Evolutionary conservation across 2,797 vertebrate genomes (phyloP), one percentile per base, ranked within the genome.

Genomic region (Pelobates cultripes): DNA sequence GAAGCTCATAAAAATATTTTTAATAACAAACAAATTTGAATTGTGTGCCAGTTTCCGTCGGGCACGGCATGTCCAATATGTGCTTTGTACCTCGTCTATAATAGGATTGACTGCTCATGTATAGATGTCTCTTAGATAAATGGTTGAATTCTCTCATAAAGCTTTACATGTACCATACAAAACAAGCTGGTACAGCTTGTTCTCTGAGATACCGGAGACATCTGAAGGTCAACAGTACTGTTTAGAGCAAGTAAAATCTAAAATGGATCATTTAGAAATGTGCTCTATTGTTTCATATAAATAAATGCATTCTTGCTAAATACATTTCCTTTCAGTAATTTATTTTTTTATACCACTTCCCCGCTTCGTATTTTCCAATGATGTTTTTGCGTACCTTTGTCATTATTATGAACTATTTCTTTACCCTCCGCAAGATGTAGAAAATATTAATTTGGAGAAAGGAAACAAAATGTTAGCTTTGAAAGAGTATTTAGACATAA

Each of bases 161-260:
- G 43, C 17, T 55, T 40, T 75, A 12, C 60, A 15, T 73, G 8
- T 57, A 10, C 51, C 41, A 12, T 76, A 42, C 43, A 57, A 55
- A 68, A 69, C 43, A 51, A 40, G 63, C 47, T n/a, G 7, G 64
- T 69, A 77, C 75, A 77, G 47, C 41, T n/a, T 77, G 64, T 77
- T 9, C 75, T 69, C 3, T 10, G 5, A 43, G 2, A 10, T 44
- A 6, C 5, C 2, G 8, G 14, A 61, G 55, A 61, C 42, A 63
- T 44, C 55, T 75, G 45, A 67, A 77, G 63, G 75, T 47, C 60
- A 76, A 51, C n/a, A 9, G 47, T 51, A 51, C n/a, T 66, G 15
- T 75, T 63, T 9, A 45, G 41, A 63, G 17, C 42, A 15, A 28
- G 41, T 41, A 12, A 28, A 13, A 43, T 43, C 57, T 28, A 75